These are phyloP conservation scores for Rhynchophorus ferrugineus DNA, from an alignment of 1,140 invertebrate species.

Conservation along the genomic window DNA sequence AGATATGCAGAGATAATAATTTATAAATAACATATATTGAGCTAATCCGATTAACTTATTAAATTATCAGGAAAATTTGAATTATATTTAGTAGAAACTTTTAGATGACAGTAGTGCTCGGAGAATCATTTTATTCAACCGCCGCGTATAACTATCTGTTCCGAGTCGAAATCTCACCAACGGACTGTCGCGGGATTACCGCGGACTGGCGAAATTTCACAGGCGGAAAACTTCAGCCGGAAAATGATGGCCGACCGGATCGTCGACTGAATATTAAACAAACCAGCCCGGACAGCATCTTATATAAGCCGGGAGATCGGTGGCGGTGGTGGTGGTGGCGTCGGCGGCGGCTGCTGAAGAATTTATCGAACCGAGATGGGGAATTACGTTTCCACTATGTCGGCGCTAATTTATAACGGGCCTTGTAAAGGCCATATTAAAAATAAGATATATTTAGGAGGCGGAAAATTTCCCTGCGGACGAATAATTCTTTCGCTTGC, in stretches of 20 bases:
- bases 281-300: constrained; percentile 26
- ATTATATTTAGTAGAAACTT: no score
- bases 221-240: constrained; percentile 37
- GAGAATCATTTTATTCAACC: no score
- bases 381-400: constrained; percentile 24
- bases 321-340: constrained; percentile 11
- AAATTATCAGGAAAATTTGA: no score
- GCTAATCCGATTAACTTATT: no score
- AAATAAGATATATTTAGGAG: constrained; percentile 25
- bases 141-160: no score
- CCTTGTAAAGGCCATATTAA: constrained; percentile 25
- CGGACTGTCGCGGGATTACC: no score
- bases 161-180: no score
- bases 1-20: no score
- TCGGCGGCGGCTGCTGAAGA: constrained; percentile 22
- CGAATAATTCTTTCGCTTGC: constrained; percentile 18
- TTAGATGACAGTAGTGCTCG: no score
- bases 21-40: no score
- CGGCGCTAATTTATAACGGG: constrained; percentile 23
- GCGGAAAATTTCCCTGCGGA: constrained; percentile 20
- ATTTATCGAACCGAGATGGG: constrained; percentile 27
- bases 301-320: constrained; percentile 9
- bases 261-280: constrained; percentile 38
- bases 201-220: constrained; percentile 38
- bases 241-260: constrained; percentile 40